phyloP scores from a whole-genome alignment of 2,113 vertebrate genomes.

The Lasiurus cinereus region DNA sequence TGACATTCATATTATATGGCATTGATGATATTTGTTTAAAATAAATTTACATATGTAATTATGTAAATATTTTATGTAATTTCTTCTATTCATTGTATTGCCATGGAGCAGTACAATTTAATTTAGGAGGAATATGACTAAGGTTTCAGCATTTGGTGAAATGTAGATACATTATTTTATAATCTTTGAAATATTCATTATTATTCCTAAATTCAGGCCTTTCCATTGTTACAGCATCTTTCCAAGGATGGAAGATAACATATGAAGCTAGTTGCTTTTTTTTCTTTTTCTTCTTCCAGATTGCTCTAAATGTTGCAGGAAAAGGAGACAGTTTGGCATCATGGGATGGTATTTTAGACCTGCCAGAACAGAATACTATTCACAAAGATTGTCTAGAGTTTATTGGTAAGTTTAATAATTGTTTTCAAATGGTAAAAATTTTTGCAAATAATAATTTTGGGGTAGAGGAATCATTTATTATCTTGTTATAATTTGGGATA shows the following conservation, averaged over 20 bases:
- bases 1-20: background rate
- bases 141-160: background rate
- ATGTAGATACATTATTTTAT: slow-evolving; percentile 2
- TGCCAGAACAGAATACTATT: slow-evolving; percentile 95
- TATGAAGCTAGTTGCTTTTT: slow-evolving; percentile 23
- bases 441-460: slow-evolving; percentile 24
- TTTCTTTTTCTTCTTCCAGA: slow-evolving; percentile 87
- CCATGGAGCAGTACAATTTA: slow-evolving; percentile 37
- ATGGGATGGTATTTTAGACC: slow-evolving; percentile 96
- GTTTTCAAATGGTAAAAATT: slow-evolving; percentile 45
- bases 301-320: slow-evolving; percentile 97
- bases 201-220: slow-evolving; percentile 15
- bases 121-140: background rate
- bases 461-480: background rate
- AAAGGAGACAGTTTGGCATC: slow-evolving; percentile 98
- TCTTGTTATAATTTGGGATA: slow-evolving; percentile 39
- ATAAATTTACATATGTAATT: slow-evolving; percentile 1
- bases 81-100: background rate
- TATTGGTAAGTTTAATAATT: slow-evolving; percentile 90
- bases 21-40: slow-evolving; percentile 24
- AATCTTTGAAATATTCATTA: slow-evolving; percentile 51
- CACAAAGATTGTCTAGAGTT: slow-evolving; percentile 94
- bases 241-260: slow-evolving; percentile 44
- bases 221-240: slow-evolving; percentile 12
- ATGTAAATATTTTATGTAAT: background rate